These are phyloP conservation scores for Cephonodes hylas DNA, from an alignment of 2,888 invertebrate species.

Conservation along the genomic window DNA sequence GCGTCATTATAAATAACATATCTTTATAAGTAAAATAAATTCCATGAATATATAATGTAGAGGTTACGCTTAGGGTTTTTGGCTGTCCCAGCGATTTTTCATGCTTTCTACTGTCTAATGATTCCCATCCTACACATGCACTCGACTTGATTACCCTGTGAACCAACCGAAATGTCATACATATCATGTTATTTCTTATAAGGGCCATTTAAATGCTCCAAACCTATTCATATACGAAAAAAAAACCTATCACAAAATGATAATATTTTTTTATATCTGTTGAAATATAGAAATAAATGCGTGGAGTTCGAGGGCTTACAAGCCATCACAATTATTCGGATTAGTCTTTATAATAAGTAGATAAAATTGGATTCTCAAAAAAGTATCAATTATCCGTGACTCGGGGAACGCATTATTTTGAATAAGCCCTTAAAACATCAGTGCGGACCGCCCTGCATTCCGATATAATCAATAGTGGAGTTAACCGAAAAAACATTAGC, in stretches of 20 bases:
- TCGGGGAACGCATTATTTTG: conserved; percentile 20
- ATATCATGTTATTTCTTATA: background rate
- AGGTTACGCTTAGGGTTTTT: background rate
- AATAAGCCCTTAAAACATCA: conserved; percentile 24
- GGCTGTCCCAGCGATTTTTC: background rate
- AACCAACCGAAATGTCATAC: conserved; percentile 2
- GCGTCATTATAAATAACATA: background rate
- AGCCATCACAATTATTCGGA: conserved; percentile 15
- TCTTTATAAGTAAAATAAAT: background rate
- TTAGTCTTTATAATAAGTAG: conserved; percentile 16
- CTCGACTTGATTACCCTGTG: background rate
- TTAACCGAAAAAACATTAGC: conserved; percentile 23
- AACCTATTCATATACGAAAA: background rate
- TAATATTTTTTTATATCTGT: conserved; percentile 1
- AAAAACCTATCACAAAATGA: background rate
- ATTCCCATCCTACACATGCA: background rate
- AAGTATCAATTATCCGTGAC: conserved; percentile 22
- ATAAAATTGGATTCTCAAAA: conserved; percentile 19
- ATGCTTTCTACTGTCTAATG: background rate
- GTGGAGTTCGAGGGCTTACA: conserved; percentile 2
- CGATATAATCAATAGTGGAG: conserved; percentile 35
- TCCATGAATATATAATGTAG: background rate
- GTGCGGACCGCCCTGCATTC: conserved; percentile 29
- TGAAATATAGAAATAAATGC: conserved; percentile 9
- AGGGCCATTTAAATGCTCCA: background rate